Evolutionary conservation across 2,113 vertebrate species (phyloP), one percentile per base, ranked within the genome.

Genomic region (Lophius piscatorius): DNA sequence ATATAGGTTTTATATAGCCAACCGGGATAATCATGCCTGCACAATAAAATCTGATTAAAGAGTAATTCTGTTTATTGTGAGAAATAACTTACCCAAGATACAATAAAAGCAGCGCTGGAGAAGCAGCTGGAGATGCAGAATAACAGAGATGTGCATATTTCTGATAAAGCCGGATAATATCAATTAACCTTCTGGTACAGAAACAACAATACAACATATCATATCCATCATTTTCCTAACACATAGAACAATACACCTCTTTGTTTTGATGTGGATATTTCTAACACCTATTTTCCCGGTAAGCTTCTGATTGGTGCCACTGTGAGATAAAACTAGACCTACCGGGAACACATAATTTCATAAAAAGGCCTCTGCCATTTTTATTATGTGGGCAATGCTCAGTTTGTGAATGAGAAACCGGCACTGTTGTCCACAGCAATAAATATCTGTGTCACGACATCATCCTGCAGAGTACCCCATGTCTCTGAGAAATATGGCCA

Each of bases 361-460:
- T 24, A 51, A 68, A 42, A 59, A 66, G 73, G 61, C 31, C 38
- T 36, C 39, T 57, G 50, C 9, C 13, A 45, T 52, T 52, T 61
- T 56, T 57, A 49, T 46, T 14, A 18, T 31, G 40, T 31, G 38
- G 57, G 59, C 62, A 64, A 41, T 34, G n/a, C 42, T 65, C 16
- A 16, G 40, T 33, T 66, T 42, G 65, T 58, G 42, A 51, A 63
- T 16, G 24, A 51, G 29, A 17, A 45, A 14, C 20, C 16, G 2
- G 35, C 11, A 41, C 64, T 60, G 62, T 63, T 23, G 62, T 82
- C 34, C 48, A 52, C 65, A 26, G 5, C 36, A 20, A 39, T 57
- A 68, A 46, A 70, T 71, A 72, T 68, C 12, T 59, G 36, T 47
- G 63, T 46, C n/a, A 50, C 3, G 14, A n/a, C 4, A 5, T 13